These are phyloP conservation scores for Conops quadrifasciatus DNA, from an alignment of 2,888 invertebrate genomes.

Conservation along the genomic window DNA sequence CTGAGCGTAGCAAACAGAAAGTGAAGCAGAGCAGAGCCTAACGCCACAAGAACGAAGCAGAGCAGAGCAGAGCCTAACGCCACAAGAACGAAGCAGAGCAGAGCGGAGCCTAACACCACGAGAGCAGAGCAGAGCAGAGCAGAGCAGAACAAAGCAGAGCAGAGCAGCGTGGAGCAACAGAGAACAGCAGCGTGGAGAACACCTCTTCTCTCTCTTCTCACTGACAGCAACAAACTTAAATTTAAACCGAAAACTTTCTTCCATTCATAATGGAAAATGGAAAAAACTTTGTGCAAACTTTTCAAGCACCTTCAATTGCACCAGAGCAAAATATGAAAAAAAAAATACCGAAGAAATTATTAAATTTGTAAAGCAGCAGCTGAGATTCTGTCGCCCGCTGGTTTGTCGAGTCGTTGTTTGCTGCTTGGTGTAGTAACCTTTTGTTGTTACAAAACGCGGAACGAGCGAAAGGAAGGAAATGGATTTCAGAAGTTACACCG, in stretches of 20 bases:
- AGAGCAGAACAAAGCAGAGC: background rate
- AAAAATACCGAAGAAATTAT: background rate
- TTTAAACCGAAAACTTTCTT: background rate
- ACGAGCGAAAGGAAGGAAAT: background rate
- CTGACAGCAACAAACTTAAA: background rate
- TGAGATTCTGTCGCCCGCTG: background rate
- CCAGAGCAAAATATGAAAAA: background rate
- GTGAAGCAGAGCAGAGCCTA: background rate
- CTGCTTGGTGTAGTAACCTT: no score
- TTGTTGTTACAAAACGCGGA: background rate
- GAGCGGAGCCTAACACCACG: background rate
- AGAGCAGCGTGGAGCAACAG: background rate
- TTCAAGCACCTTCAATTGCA: background rate
- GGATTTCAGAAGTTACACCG: background rate
- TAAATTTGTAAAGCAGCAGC: background rate
- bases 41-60: background rate
- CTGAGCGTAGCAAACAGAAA: no score
- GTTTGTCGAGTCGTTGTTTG: background rate
- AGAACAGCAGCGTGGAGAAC: background rate
- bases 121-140: background rate
- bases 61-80: background rate
- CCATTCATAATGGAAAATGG: background rate
- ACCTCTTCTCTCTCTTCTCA: background rate
- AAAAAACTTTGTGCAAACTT: background rate
- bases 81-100: background rate